Conservation (phyloP, 2,797 vertebrate genomes). For the Hipposideros larvatus region DNA sequence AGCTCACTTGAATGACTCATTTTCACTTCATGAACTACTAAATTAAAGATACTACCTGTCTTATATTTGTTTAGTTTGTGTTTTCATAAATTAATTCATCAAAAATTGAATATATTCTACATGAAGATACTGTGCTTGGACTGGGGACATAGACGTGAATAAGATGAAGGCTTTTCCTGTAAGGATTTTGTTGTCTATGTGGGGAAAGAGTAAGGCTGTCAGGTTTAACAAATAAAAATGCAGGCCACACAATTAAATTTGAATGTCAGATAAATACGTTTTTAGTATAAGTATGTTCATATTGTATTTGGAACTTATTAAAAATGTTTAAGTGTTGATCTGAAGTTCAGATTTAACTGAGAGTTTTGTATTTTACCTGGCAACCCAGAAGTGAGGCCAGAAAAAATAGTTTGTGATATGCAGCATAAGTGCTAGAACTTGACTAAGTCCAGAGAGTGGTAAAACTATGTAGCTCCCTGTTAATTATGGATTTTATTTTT, state of each 20-base stretch:
- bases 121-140: not conserved
- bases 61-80: not conserved
- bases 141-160: not conserved
- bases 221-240: not conserved
- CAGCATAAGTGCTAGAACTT: not conserved
- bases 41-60: not conserved
- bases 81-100: constrained; percentile 4
- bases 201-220: not conserved
- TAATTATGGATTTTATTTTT: not conserved
- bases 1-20: not conserved
- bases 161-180: not conserved
- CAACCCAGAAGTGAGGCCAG: not conserved
- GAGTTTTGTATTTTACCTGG: not conserved
- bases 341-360: not conserved
- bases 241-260: not conserved
- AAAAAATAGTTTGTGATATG: not conserved
- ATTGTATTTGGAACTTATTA: not conserved
- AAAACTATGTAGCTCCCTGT: not conserved
- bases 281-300: not conserved
- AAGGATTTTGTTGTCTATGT: not conserved
- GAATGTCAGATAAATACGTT: not conserved
- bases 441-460: not conserved
- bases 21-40: not conserved
- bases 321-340: not conserved
- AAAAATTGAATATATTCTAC: not conserved